phyloP scores from a whole-genome alignment of 2,888 invertebrate species.

The Scelioninae gen. 2 region DNA sequence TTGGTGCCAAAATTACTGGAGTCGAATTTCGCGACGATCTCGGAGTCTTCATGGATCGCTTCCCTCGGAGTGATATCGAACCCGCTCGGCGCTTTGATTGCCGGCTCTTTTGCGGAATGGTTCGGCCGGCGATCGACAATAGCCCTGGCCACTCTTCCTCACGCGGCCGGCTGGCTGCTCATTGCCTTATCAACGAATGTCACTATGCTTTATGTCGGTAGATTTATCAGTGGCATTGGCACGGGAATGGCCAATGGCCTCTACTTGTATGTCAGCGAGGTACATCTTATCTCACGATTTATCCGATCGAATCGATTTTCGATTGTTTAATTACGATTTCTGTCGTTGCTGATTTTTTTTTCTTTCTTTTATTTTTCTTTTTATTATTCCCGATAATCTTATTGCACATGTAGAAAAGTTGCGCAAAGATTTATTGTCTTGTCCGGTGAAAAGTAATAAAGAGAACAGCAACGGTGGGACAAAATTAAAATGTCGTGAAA shows the following conservation, averaged over 20 bases:
- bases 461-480: no score
- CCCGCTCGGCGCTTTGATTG: conserved; percentile 82
- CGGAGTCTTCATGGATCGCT: conserved; percentile 84
- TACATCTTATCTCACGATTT: conserved; percentile 49
- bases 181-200: conserved; percentile 81
- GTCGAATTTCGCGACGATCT: conserved; percentile 78
- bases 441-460: no score
- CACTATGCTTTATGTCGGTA: conserved; percentile 80
- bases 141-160: conserved; percentile 82
- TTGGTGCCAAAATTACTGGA: conserved; percentile 82
- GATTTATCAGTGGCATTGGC: conserved; percentile 83
- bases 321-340: conserved; percentile 24
- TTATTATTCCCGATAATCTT: no score
- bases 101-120: conserved; percentile 82
- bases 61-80: conserved; percentile 84
- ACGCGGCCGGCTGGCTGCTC: conserved; percentile 82
- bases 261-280: conserved; percentile 73
- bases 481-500: no score
- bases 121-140: conserved; percentile 81
- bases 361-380: no score
- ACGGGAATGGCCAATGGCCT: conserved; percentile 77
- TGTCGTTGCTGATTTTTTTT: neutral
- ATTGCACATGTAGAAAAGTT: no score
- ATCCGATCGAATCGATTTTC: conserved; percentile 16
- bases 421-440: no score